These are phyloP conservation scores for Lates japonicus DNA, from an alignment of 2,797 vertebrate genomes.

Conservation along the genomic window DNA sequence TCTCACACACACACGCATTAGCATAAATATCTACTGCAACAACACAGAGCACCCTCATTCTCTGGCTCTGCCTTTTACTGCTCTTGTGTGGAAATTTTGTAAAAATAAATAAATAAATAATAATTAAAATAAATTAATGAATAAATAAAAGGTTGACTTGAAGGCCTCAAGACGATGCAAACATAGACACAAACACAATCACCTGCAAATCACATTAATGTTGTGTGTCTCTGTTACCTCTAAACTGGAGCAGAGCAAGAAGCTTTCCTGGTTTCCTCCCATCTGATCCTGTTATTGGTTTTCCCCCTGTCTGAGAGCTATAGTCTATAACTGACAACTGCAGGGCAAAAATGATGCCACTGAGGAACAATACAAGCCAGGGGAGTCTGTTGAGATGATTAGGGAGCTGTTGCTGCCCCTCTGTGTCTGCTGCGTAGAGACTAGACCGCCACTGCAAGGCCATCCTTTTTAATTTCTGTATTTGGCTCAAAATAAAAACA, in stretches of 20 bases:
- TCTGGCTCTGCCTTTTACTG: neutral
- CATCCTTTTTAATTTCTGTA: constrained; percentile 35
- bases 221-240: neutral
- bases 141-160: neutral
- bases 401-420: constrained; percentile 65
- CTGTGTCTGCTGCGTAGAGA: constrained; percentile 40
- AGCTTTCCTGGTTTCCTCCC: constrained; percentile 23
- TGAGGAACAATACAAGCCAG: constrained; percentile 56
- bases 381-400: constrained; percentile 60
- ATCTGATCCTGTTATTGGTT: constrained; percentile 27
- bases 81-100: neutral
- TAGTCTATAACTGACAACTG: constrained; percentile 47
- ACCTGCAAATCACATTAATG: constrained; percentile 36
- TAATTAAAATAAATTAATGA: too few relatives aligned
- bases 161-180: constrained; percentile 10
- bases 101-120: too few relatives aligned
- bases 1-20: constrained; percentile 51
- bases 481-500: constrained; percentile 24
- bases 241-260: neutral
- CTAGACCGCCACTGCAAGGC: constrained; percentile 25
- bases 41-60: constrained; percentile 31
- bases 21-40: constrained; percentile 66
- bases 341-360: constrained; percentile 50
- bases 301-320: constrained; percentile 20
- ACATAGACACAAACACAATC: constrained; percentile 33